Evolutionary conservation across 2,113 vertebrate species (phyloP).

Genomic region (Garra rufa): DNA sequence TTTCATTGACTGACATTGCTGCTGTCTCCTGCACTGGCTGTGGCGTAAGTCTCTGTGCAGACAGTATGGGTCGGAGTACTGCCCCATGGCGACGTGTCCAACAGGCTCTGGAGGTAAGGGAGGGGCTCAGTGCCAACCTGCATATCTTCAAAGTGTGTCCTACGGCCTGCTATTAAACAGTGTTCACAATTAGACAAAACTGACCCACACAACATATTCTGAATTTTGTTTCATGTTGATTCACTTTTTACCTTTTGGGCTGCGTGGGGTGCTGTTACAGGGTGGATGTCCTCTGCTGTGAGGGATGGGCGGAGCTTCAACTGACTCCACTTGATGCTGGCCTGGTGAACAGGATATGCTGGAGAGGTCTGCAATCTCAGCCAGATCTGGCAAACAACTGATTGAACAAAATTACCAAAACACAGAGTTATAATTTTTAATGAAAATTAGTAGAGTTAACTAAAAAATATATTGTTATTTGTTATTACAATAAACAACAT

Average conservation of each 20-base stretch:
- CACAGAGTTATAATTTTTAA: background rate
- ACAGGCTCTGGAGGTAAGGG: constrained; percentile 36
- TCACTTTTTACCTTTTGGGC: background rate
- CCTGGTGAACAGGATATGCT: constrained; percentile 65
- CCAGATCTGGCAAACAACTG: constrained; percentile 48
- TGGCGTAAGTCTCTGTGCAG: constrained; percentile 39
- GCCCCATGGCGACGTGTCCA: constrained; percentile 46
- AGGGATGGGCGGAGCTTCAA: background rate
- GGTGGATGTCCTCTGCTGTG: constrained; percentile 37
- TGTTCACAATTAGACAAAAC: background rate
- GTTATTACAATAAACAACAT: background rate
- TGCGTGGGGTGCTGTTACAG: constrained; percentile 65
- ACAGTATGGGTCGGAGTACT: constrained; percentile 28
- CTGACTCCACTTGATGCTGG: constrained; percentile 30
- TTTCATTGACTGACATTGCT: constrained; percentile 38
- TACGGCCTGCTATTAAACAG: background rate
- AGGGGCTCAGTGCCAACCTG: constrained; percentile 17
- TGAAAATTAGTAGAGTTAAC: too few relatives aligned
- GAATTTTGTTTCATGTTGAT: background rate
- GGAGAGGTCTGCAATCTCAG: constrained; percentile 64
- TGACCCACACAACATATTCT: background rate
- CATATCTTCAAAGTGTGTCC: background rate
- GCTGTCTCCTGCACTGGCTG: constrained; percentile 37
- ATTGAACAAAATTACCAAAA: background rate
- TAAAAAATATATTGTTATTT: too few relatives aligned